These are phyloP conservation scores for Salvator merianae DNA, from an alignment of 2,113 vertebrate species.

Conservation along the genomic window DNA sequence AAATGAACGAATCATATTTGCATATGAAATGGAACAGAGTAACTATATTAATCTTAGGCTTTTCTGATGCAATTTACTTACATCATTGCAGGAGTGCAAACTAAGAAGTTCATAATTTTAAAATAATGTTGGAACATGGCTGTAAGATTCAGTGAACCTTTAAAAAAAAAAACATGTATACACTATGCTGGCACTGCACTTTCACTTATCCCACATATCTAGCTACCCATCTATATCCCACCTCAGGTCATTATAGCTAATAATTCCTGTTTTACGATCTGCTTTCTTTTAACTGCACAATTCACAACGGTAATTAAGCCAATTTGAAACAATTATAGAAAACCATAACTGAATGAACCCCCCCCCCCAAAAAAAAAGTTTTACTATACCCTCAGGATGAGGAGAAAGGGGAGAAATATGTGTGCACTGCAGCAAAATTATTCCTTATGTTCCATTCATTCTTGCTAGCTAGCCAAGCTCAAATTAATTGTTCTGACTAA, in stretches of 20 bases:
- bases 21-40: conserved; percentile 18
- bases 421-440: conserved; percentile 71
- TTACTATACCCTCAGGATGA: conserved; percentile 65
- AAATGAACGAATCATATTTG: conserved; percentile 30
- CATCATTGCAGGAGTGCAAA: conserved; percentile 2
- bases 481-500: conserved; percentile 84
- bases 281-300: conserved; percentile 63
- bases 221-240: conserved; percentile 32
- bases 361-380: conserved; percentile 70
- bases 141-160: conserved; percentile 24
- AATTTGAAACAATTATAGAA: conserved; percentile 70
- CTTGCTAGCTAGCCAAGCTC: conserved; percentile 74
- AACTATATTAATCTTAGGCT: conserved; percentile 40
- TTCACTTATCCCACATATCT: conserved; percentile 51
- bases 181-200: conserved; percentile 31
- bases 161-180: conserved; percentile 34
- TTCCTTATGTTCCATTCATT: conserved; percentile 70
- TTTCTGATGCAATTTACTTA: conserved; percentile 50
- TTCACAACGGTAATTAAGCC: conserved; percentile 69
- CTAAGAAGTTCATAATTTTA: conserved; percentile 30
- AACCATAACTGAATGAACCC: conserved; percentile 63
- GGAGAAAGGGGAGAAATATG: conserved; percentile 62
- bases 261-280: conserved; percentile 67
- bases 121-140: neutral
- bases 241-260: conserved; percentile 49